Evolutionary conservation across 2,113 vertebrate genomes (phyloP), one percentile per base, ranked within the genome.

Genomic region (Pomatostomus ruficeps): DNA sequence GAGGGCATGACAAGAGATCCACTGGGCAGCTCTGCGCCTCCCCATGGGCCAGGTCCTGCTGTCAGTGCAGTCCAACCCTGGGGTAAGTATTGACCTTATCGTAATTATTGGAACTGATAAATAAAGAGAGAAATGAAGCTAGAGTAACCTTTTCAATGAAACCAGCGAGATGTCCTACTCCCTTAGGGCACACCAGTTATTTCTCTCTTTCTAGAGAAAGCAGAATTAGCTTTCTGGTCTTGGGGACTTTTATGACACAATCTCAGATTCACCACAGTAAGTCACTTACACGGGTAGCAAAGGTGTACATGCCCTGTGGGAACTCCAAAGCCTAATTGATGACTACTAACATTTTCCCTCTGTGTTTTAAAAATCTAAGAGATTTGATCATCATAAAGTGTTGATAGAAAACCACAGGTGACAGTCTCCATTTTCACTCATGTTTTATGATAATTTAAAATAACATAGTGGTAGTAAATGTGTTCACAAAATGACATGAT

Each of bases 381-480:
- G 16, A 62, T 24, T 48, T 3, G 5, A 52, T 79, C 38, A 68
- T 54, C 54, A 66, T 51, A 15, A 83, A 70, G n/a, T 21, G 13
- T 51, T 86, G 91, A 93, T 10, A 74, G 67, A 96, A 93, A 90
- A 36, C 31, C 48, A 33, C 74, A 95, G 57, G 28, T 89, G 85
- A 82, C 33, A 54, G 63, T 63, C 67, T 70, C 85, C 33, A 71
- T 90, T 93, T 85, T 59, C 55, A 77, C 46, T 79, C 42, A 33
- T 20, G 42, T 45, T 94, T 95, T 71, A 90, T 40, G 38, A 83
- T 88, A 70, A 79, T 85, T 94, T 73, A 55, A 94, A 91, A 71
- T 55, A 91, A 79, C 14, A 5, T 6, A 33, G 21, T 52, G 35
- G 48, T 80, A 88, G 68, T 77, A 91, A 94, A 94, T 3, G 52